phyloP scores from a whole-genome alignment of 2,888 invertebrate genomes.

The Pandemis heparana region DNA sequence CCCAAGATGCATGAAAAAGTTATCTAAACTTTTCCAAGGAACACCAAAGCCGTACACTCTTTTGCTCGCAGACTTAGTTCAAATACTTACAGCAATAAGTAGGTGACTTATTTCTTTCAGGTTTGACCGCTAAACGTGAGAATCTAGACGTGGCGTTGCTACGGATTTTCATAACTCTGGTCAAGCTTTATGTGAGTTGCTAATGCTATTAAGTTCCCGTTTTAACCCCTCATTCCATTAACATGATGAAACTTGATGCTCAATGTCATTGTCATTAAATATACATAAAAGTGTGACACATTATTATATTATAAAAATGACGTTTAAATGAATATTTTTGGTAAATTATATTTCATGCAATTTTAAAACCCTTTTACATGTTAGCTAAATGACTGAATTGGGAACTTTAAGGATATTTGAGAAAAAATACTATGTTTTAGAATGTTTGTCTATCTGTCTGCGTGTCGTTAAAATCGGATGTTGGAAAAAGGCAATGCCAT shows the following conservation, averaged over 20 bases:
- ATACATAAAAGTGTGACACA: background rate
- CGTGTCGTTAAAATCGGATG: too few species aligned
- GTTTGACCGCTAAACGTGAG: background rate
- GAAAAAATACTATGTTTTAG: too few species aligned
- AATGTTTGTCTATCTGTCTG: too few species aligned
- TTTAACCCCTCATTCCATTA: background rate
- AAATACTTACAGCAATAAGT: too few species aligned
- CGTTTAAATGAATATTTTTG: background rate
- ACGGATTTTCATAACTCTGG: background rate
- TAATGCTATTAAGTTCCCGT: background rate
- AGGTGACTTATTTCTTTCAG: too few species aligned
- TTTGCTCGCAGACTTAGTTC: too few species aligned
- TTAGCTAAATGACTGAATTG: background rate
- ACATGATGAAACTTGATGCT: background rate
- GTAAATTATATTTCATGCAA: slow-evolving; percentile 13
- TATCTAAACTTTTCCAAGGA: background rate
- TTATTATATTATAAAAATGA: background rate
- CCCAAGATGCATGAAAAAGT: background rate
- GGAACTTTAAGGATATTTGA: too few species aligned
- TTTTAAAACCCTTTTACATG: slow-evolving; percentile 6
- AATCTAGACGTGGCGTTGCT: background rate
- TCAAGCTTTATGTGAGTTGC: background rate
- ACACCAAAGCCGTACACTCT: too few species aligned
- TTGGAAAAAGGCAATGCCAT: too few species aligned
- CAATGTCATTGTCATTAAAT: background rate